Evolutionary conservation across 2,797 vertebrate species (phyloP), one percentile per base, ranked within the genome.

Genomic region (Diglossa cyanea): DNA sequence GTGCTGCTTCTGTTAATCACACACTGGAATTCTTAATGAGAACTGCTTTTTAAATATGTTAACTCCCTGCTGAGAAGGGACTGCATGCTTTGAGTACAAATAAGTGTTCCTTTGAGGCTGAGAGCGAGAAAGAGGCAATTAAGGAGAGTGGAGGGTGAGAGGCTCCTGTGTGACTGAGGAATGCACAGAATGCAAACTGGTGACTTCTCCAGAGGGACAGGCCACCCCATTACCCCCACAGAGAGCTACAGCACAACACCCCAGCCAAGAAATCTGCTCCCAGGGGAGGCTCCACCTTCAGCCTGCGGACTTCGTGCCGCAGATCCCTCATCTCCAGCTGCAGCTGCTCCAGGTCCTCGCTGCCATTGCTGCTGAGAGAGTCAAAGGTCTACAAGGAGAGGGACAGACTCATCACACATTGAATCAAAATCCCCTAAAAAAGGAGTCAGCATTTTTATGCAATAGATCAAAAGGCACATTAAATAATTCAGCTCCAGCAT

Each of bases 321-420:
- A 99, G 97, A 45, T 98, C 98, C 66, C 97, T 97, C 91, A 98
- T 98, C 91, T 99, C 98, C 5, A 97, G 97, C 89, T 99, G 98
- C 92, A 99, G 98, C 94, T 98, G 98, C 86, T 99, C 98, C 96
- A 98, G 94, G 42, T 99, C 98, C 94, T 99, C 98, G 0, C 93
- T 98, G 94, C 98, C 98, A 19, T 98, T 98, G 96, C 98, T 98
- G 96, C 93, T 97, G 67, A 98, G 97, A 2, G 98, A 97, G 48
- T 98, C 98, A 9, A 98, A 98, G 4, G 98, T 98, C 99, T 99
- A 91, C 21, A 92, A 68, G 68, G 71, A 94, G 67, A 90, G 79
- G 35, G n/a, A 26, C 26, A 67, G 57, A 40, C 30, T 42, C 58
- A n/a, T 47, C 87, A 84, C 25, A 60, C 33, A 28, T 8, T 2